A percentile compares a stretch with the other conserved stretches of the same genome.
Conservation (phyloP, 2,113 vertebrate genomes). For the Eulemur macaco region DNA sequence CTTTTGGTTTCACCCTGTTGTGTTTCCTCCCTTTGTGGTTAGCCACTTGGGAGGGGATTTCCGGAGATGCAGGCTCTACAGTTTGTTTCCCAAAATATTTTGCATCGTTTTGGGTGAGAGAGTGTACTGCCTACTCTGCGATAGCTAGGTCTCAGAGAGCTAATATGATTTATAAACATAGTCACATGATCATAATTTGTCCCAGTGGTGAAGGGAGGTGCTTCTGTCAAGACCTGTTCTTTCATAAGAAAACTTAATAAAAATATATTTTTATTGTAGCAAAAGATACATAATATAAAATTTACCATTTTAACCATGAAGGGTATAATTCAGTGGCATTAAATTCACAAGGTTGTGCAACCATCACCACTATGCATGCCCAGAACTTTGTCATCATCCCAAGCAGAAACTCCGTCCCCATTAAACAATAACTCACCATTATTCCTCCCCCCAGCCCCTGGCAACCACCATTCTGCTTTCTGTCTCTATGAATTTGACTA, state of each 20-base stretch:
- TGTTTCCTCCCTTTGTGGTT: constrained; percentile 78
- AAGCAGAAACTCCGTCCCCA: background rate
- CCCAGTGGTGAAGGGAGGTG: background rate
- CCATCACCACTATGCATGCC: background rate
- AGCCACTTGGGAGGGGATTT: constrained; percentile 77
- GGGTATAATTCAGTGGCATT: background rate
- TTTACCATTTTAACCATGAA: background rate
- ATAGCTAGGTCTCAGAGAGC: background rate
- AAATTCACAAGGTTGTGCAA: background rate
- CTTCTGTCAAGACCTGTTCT: background rate
- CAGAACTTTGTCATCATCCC: background rate
- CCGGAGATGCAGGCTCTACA: constrained; percentile 63
- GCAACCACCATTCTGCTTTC: background rate
- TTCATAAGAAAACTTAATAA: background rate
- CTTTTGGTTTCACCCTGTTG: constrained; percentile 65
- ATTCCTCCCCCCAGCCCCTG: background rate
- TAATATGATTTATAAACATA: background rate
- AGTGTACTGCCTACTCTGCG: background rate
- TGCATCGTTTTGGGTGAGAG: constrained; percentile 63
- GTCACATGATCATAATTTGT: background rate
- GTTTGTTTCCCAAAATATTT: constrained; percentile 77
- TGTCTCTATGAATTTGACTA: background rate
- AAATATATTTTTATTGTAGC: background rate
- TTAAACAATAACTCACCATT: background rate
- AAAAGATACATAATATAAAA: background rate